Evolutionary conservation across 1,140 invertebrate genomes (phyloP), one percentile per base, ranked within the genome.

Genomic region (Drosophila oshimai): DNA sequence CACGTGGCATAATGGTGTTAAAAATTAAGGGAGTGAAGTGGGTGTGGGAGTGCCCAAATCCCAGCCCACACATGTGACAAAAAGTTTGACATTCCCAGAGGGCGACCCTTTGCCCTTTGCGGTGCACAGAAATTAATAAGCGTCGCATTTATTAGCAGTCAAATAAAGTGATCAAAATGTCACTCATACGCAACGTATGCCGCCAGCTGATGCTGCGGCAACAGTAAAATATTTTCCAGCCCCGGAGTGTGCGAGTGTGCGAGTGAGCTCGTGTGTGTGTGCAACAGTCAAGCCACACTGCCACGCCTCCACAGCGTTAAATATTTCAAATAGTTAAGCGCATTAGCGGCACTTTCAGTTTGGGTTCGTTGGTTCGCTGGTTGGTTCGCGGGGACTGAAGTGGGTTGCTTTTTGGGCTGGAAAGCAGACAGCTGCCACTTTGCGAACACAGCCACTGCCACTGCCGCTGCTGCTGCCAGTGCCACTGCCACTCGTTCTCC

Each of bases 321-420:
- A 86, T 86, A 86, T 86, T 87, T 86, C 80, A 87, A 87, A 86
- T 87, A 87, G 81, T 87, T 87, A 87, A 87, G 81, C 81, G 81
- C 81, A 87, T 87, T 87, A 87, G 81, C 77, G 76, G 60, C 81
- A 83, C 79, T 81, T 81, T 81, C 54, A 80, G 77, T 81, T 68
- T 79, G 77, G 76, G 71, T 79, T 79, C 58, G 37, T 28, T 62
- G 37, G 37, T 62, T 44, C 37, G 58, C 54, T 28, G 58, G 46
- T 58, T 17, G 36, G 24, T 64, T 42, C 15, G 29, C 6, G 34
- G 4, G 22, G 44, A 12, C 50, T 53, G 58, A 51, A 51, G 44
- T 31, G 50, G 64, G 49, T 26, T 13, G 44, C 24, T 51, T 57
- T 57, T 57, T 57, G 46, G 53, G 53, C 42, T 57, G 53, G 53